Evolutionary conservation across 2,888 invertebrate genomes (phyloP).

Genomic region (Cerceris rybyensis): DNA sequence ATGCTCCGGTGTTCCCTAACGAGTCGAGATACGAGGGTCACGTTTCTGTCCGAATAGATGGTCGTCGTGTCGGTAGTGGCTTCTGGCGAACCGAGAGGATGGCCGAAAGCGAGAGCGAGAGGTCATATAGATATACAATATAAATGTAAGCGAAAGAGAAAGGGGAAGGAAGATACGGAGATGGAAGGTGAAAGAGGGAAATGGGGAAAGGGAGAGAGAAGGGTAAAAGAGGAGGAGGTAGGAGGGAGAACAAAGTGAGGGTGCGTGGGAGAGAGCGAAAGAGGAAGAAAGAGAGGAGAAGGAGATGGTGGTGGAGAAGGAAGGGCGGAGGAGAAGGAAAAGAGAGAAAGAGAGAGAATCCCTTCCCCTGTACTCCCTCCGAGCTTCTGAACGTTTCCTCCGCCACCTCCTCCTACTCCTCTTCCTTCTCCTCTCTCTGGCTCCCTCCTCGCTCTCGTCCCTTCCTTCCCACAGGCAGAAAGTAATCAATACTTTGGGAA

Average conservation of each 20-base stretch:
- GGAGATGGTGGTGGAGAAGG: conserved; percentile 1
- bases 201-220: conserved; percentile 6
- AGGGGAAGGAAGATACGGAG: not conserved
- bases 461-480: conserved; percentile 71
- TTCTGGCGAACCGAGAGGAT: conserved; percentile 58
- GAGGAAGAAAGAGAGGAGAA: not conserved
- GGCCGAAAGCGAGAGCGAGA: conserved; percentile 48
- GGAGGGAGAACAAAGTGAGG: conserved; percentile 1
- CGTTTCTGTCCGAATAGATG: conserved; percentile 52
- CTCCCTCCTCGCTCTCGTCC: conserved; percentile 55
- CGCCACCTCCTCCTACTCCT: conserved; percentile 51
- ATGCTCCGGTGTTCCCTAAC: conserved; percentile 36
- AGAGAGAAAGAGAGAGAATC: conserved; percentile 19
- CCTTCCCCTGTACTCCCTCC: conserved; percentile 52
- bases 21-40: conserved; percentile 55
- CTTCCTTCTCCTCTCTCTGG: conserved; percentile 57
- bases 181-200: conserved; percentile 9
- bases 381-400: conserved; percentile 51
- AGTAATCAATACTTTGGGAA: conserved; percentile 80
- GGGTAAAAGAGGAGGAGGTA: conserved; percentile 3
- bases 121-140: conserved; percentile 5
- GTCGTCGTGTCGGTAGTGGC: conserved; percentile 48
- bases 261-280: conserved; percentile 1
- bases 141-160: conserved; percentile 11
- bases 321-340: conserved; percentile 3